Conservation (phyloP, 2,888 invertebrate genomes). For the Drosophila histrio region DNA sequence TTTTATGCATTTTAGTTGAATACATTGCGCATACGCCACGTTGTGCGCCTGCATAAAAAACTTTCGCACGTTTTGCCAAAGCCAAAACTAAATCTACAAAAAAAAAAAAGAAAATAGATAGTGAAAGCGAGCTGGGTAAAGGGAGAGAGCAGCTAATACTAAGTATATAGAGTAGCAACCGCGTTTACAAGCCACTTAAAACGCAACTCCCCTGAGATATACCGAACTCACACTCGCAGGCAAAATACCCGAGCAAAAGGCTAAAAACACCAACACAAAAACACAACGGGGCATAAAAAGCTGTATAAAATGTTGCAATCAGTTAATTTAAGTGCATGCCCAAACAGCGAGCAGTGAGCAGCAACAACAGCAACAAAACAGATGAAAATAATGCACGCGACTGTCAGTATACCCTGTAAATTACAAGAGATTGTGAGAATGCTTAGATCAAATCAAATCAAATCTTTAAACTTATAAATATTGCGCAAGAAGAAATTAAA, state of each 20-base stretch:
- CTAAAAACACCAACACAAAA: slow-evolving; percentile 37
- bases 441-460: too few relatives aligned
- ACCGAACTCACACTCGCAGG: slow-evolving; percentile 1
- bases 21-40: slow-evolving; percentile 71
- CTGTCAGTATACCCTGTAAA: slow-evolving; percentile 23
- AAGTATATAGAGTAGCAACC: slow-evolving; percentile 39
- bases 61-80: slow-evolving; percentile 38
- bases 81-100: slow-evolving; percentile 16
- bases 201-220: slow-evolving; percentile 66
- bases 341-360: slow-evolving; percentile 23
- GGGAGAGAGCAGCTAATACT: slow-evolving; percentile 11
- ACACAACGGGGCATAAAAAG: slow-evolving; percentile 67
- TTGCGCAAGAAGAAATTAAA: too few relatives aligned
- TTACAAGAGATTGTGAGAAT: too few relatives aligned
- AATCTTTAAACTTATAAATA: too few relatives aligned
- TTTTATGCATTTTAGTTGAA: slow-evolving; percentile 60
- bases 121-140: background rate
- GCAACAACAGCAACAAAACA: slow-evolving; percentile 43
- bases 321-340: slow-evolving; percentile 81
- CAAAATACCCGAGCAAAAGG: slow-evolving; percentile 48
- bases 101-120: background rate
- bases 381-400: background rate
- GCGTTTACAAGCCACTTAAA: slow-evolving; percentile 73
- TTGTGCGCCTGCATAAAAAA: slow-evolving; percentile 62
- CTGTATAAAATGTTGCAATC: slow-evolving; percentile 79